Evolutionary conservation across 1,140 invertebrate species (phyloP).

Genomic region (Cydia fagiglandana): DNA sequence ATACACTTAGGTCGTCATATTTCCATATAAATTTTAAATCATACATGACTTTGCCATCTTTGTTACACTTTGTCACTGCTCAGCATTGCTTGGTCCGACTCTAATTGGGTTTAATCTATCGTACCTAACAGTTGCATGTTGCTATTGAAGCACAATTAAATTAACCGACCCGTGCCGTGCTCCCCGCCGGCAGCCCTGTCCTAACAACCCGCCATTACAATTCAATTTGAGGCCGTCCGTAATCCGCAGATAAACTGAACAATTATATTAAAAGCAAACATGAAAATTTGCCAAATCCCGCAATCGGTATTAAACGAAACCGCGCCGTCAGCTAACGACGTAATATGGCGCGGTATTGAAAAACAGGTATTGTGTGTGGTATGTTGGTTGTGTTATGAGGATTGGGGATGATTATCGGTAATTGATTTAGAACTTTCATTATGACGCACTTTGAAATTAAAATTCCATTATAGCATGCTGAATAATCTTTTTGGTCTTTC

Average conservation of each 20-base stretch:
- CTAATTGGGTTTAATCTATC: neutral
- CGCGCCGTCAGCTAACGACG: slow-evolving; percentile 31
- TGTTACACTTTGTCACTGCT: too few species aligned
- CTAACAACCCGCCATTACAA: slow-evolving; percentile 34
- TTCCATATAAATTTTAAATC: too few species aligned
- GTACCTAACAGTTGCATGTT: neutral
- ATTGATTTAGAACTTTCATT: slow-evolving; percentile 14
- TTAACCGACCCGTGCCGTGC: neutral
- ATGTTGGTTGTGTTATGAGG: neutral
- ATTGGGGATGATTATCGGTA: slow-evolving; percentile 22
- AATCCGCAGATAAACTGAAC: slow-evolving; percentile 35
- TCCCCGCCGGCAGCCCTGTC: neutral
- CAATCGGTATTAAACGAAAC: slow-evolving; percentile 32
- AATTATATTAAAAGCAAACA: slow-evolving; percentile 37
- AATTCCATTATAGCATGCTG: neutral
- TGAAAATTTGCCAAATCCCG: slow-evolving; percentile 35
- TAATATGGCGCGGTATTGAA: slow-evolving; percentile 3
- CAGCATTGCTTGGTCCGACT: too few species aligned
- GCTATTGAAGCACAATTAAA: neutral
- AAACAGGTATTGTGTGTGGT: neutral
- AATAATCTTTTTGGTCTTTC: neutral
- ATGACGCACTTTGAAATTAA: neutral
- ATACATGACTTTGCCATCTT: too few species aligned
- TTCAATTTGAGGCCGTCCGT: slow-evolving; percentile 34
- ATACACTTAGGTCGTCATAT: too few species aligned